Base-by-base conservation (phyloP, 2,113 vertebrate genomes). In the Eudyptes chrysolophus region DNA sequence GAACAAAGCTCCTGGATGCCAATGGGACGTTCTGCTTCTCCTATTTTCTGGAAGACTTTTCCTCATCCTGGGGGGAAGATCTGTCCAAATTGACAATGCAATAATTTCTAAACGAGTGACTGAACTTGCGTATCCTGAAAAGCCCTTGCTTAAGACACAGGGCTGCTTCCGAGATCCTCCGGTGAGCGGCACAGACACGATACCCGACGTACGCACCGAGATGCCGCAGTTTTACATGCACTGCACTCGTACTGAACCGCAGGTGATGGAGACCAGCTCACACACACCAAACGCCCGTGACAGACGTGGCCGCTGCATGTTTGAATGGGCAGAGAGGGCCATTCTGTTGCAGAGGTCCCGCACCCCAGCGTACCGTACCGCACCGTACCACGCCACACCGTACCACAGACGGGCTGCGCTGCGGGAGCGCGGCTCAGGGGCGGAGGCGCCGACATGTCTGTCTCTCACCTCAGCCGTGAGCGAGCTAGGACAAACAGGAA, bases 171-270 rank as follows among this genome's bases (percentile, higher is more conserved):
- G 10, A 11, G 54, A 6, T 4, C 16, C 29, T 7, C 6, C 0
- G 1, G 38, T 0, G 49, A 16, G 79, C 7, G 0, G 65, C 79
- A 17, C 68, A 3, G 36, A 1, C n/a, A 1, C 9, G 4, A 5
- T 2, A 15, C 29, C 16, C 1, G 2, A 5, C 2, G 11, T 3
- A 9, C 15, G 1, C 42, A 6, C 30, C 6, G 11, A 18, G 49
- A 8, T 4, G 44, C 74, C 6, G 32, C 36, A 6, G 55, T 7
- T 34, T 5, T 4, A 9, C 66, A 1, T 1, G 1, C n/a, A 0
- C 30, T 2, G 8, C 32, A 0, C 60, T 16, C 2, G 11, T 1
- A 14, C 64, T 1, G 65, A 40, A 5, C 76, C 2, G 13, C 71
- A 2, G 60, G 61, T 1, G 55, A 11, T 0, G n/a, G 68, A 30